Evolutionary conservation across 2,888 invertebrate species (phyloP).

Genomic region (Protula sp.): DNA sequence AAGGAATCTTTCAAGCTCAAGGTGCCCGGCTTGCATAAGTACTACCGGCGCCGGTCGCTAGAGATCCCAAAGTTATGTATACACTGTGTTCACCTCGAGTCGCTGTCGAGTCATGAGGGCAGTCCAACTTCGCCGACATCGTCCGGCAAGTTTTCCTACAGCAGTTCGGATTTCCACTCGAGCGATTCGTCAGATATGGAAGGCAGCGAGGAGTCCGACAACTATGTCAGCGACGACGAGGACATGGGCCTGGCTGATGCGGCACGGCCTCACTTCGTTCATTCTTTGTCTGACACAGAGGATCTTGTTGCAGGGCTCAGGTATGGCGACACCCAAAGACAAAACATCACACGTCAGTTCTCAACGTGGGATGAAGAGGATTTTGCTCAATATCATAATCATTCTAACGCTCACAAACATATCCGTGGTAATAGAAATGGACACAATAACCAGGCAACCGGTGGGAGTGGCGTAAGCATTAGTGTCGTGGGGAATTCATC

Average conservation of each 20-base stretch:
- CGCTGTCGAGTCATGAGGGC: conserved; percentile 15
- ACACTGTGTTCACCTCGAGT: conserved; percentile 45
- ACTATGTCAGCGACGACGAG: conserved; percentile 1
- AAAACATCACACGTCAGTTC: background rate
- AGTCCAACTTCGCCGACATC: conserved; percentile 9
- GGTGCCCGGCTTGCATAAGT: conserved; percentile 23
- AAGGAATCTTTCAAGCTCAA: conserved; percentile 18
- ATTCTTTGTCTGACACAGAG: no score
- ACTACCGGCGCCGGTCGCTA: conserved; percentile 32
- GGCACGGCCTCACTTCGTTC: no score
- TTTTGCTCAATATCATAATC: background rate
- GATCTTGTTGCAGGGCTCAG: conserved; percentile 2
- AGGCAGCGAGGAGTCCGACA: background rate
- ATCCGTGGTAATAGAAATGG: no score
- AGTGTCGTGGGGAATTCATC: background rate
- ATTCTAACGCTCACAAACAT: no score
- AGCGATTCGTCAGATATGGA: background rate
- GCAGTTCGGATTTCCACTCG: background rate
- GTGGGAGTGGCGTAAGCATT: no score
- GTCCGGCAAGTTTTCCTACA: background rate
- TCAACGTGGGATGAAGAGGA: background rate
- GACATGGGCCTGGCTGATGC: background rate
- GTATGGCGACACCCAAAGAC: background rate
- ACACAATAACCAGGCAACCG: no score
- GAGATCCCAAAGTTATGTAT: conserved; percentile 47